Percentiles rank a stretch among this genome's conserved stretches.
phyloP scores from a whole-genome alignment of 53 echinoderm and acorn worm species.

The Patiria pectinifera region DNA sequence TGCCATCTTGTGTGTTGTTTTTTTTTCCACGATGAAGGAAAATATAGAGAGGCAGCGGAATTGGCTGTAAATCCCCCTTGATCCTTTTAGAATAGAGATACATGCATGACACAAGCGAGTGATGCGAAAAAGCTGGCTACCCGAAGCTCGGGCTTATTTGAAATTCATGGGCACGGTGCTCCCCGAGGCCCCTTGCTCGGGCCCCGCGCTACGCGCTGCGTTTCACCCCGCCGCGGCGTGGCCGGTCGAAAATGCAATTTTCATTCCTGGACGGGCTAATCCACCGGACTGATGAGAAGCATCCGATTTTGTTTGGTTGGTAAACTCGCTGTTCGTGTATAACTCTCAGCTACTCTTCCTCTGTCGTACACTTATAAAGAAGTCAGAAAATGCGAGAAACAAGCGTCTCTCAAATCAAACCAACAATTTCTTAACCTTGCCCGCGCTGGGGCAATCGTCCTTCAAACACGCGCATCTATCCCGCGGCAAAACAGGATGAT shows the following conservation, averaged over 20 bases:
- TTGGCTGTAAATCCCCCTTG: constrained; percentile 59
- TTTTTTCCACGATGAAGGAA: constrained; percentile 1
- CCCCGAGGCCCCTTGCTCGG: constrained; percentile 33
- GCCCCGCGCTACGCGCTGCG: constrained; percentile 12
- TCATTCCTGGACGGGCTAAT: constrained; percentile 14
- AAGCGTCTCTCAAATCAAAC: neutral
- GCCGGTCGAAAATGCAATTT: constrained; percentile 52
- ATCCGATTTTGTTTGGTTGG: constrained; percentile 62
- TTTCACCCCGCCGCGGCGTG: neutral
- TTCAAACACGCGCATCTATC: constrained; percentile 8
- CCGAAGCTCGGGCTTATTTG: constrained; percentile 49
- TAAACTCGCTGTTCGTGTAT: constrained; percentile 15
- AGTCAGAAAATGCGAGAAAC: constrained; percentile 15
- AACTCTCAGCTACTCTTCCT: constrained; percentile 27
- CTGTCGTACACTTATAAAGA: constrained; percentile 14
- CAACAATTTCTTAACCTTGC: neutral
- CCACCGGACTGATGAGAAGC: constrained; percentile 41
- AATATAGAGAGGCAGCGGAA: constrained; percentile 51
- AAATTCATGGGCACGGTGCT: constrained; percentile 62
- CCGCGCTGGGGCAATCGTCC: constrained; percentile 13
- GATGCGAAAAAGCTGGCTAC: constrained; percentile 41
- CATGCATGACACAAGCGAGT: constrained; percentile 62
- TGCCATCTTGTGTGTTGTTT: neutral
- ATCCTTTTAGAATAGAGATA: constrained; percentile 69
- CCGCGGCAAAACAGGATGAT: constrained; percentile 54